Base-by-base conservation (phyloP, 1,140 invertebrate species). In the Eciton burchellii region DNA sequence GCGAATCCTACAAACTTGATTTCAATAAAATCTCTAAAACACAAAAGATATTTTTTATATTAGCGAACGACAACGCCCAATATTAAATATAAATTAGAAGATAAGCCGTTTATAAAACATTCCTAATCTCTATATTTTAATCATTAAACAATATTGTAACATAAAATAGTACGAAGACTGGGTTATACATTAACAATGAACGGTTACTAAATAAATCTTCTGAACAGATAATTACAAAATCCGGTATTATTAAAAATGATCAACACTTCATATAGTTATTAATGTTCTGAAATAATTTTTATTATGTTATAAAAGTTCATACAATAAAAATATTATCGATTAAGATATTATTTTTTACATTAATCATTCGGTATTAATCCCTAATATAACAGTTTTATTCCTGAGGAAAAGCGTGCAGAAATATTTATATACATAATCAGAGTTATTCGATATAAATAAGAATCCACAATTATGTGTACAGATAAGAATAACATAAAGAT, bases 101-200 rank as follows among this genome's bases (percentile, higher is more conserved):
- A 70, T 52, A 57, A 74, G 43, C 52, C 21, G 43, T 79, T 49
- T 49, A 24, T 19, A 49, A 68, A 68, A 41, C 68, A 70, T 68
- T 70, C 70, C 56, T 79, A 45, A 43, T 68, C 49, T 49, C 45
- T 26, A 76, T 43, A 29, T 68, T 68, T 56, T 35, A 52, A 74
- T 57, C 43, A 73, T 65, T 24, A 76, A 41, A 52, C 52, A 1
- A 74, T 47, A 49, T 21, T 12, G 26, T 59, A 59, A 6, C n/a
- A 16, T 16, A 62, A 8, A 47, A 62, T 54, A 70, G 2, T n/a
- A 45, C 19, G 66, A 29, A 56, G 4, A 35, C 6, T 12, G n/a
- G 8, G 29, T 1, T n/a, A 35, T 14, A 16, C 12, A 14, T 76
- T 76, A 52, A 76, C 8, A 76, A 52, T 19, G 12, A 59, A 71